Evolutionary conservation across 2,797 vertebrate species (phyloP), one percentile per base, ranked within the genome.

Genomic region (Chelmon rostratus): DNA sequence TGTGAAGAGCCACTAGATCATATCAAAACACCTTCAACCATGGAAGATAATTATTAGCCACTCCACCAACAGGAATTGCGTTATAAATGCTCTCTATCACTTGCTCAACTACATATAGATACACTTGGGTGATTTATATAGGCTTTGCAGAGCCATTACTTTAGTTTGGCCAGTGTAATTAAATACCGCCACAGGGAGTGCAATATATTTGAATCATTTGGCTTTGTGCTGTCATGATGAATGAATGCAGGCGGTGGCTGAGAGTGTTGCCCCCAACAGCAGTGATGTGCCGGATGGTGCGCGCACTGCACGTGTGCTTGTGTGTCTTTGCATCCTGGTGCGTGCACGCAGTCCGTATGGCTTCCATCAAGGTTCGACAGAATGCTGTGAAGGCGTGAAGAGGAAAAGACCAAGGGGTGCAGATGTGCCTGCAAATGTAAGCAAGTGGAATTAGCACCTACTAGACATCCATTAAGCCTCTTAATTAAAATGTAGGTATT

Each of bases 141-240:
- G 78, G 75, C 80, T 77, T 82, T 83, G 76, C 71, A 73, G 71
- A 82, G 54, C 68, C 83, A 89, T 93, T 86, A 86, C 68, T 91
- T 90, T 83, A 82, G 79, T 84, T 79, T 87, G 76, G 86, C 63
- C 75, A 25, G 75, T 79, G 79, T 52, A 54, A 75, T 72, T 86
- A 62, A 83, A 81, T 69, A 81, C 44, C 7, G 73, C 89, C 82
- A 82, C 77, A 37, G 91, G 86, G 81, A 84, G 71, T 65, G 73
- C 79, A 90, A 90, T 90, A 82, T 90, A 86, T 93, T 87, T 90
- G 84, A 91, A 91, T 93, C 83, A 86, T 91, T 90, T 90, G 86
- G 88, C 82, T 86, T 91, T 83, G 76, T 86, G 84, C 78, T 85
- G 85, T 86, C 74, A 31, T 80, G 83, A 91, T 89, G 73, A 90